Evolutionary conservation across 2,797 vertebrate species (phyloP).

Genomic region (Lepilemur septentrionalis): DNA sequence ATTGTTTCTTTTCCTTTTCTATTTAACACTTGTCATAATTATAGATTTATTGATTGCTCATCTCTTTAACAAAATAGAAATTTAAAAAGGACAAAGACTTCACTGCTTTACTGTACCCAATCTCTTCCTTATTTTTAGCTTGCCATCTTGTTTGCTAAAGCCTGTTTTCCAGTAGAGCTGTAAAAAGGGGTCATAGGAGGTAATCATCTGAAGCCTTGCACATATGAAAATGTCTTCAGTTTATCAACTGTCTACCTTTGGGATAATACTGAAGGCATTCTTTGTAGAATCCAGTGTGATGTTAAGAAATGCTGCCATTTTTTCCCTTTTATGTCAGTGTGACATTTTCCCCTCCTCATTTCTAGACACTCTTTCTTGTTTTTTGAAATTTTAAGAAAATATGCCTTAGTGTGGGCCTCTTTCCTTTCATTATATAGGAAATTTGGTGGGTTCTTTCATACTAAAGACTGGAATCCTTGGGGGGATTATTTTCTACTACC

Average conservation of each 20-base stretch:
- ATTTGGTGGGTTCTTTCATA: neutral
- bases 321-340: neutral
- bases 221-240: neutral
- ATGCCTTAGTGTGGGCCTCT: neutral
- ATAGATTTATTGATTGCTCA: neutral
- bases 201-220: neutral
- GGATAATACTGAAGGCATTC: neutral
- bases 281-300: neutral
- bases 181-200: neutral
- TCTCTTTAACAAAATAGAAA: neutral
- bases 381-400: neutral
- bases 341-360: neutral
- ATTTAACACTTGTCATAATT: neutral
- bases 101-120: neutral
- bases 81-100: neutral
- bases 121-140: neutral
- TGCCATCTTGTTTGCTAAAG: neutral
- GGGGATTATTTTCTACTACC: neutral
- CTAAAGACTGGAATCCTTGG: neutral
- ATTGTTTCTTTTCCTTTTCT: neutral
- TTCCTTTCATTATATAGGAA: neutral
- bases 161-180: neutral
- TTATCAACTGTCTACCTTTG: neutral
- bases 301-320: neutral
- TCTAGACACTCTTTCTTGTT: neutral